These are phyloP conservation scores for Melanocharis versteri DNA, from an alignment of 2,113 vertebrate genomes.

Conservation along the genomic window DNA sequence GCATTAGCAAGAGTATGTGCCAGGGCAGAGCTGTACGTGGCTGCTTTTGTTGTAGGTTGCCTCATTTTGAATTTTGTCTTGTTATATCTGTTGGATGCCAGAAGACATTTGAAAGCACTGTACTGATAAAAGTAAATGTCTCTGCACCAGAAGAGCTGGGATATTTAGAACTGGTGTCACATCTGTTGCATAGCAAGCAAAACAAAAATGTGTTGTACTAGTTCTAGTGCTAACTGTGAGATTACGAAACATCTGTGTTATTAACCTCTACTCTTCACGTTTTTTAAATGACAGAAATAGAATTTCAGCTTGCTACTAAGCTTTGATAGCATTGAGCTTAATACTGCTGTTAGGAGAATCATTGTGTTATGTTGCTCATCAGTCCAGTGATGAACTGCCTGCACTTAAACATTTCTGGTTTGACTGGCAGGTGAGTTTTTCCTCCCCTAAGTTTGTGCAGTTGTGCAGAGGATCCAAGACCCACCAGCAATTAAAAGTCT, in stretches of 20 bases:
- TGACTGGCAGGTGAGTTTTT: background rate
- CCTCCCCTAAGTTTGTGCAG: background rate
- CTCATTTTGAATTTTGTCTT: background rate
- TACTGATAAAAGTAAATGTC: background rate
- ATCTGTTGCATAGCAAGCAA: background rate
- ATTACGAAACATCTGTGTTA: background rate
- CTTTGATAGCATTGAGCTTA: background rate
- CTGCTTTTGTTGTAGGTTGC: background rate
- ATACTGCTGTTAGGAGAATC: background rate
- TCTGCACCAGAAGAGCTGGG: background rate
- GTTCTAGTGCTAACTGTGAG: background rate
- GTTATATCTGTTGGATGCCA: background rate
- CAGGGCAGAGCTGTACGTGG: background rate
- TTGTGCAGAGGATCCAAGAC: background rate
- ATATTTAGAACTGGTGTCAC: background rate
- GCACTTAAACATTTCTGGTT: background rate
- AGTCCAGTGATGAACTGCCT: background rate
- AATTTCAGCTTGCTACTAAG: background rate
- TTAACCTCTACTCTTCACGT: background rate
- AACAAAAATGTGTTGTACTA: background rate
- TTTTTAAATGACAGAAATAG: background rate
- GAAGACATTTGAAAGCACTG: background rate
- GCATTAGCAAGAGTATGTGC: background rate
- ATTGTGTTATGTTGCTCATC: rapidly evolving
- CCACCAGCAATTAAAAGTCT: background rate